Percentiles rank a stretch among this genome's conserved stretches.
These are phyloP conservation scores for Aporophyla lueneburgensis DNA, from an alignment of 2,888 invertebrate genomes.

Conservation along the genomic window DNA sequence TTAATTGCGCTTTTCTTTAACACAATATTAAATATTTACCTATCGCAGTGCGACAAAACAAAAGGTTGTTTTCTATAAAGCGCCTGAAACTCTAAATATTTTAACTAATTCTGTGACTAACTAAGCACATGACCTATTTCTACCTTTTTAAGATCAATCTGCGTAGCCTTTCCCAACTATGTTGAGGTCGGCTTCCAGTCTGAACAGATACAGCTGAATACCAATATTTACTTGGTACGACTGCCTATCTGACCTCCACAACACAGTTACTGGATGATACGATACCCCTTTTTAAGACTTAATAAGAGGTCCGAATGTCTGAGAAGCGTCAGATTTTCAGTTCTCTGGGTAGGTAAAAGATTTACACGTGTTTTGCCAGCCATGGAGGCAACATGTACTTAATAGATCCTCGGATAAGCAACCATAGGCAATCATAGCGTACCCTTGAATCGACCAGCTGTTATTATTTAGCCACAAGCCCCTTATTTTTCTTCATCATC, in stretches of 20 bases:
- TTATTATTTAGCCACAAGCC: too few relatives aligned
- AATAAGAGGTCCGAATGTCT: fast-evolving
- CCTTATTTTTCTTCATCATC: too few relatives aligned
- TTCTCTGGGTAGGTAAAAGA: background rate
- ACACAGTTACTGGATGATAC: background rate
- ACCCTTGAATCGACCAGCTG: too few relatives aligned
- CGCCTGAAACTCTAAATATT: background rate
- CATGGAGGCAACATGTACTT: too few relatives aligned
- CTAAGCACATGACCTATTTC: background rate
- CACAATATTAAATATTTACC: slow-evolving; percentile 12
- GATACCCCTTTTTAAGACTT: background rate
- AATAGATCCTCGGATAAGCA: too few relatives aligned
- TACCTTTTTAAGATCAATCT: background rate
- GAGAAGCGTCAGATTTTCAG: too few relatives aligned
- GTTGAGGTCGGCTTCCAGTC: background rate
- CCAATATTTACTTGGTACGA: background rate
- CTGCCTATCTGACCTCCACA: background rate
- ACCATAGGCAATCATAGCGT: too few relatives aligned
- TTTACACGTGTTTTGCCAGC: background rate
- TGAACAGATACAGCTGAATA: background rate
- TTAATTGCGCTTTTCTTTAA: background rate
- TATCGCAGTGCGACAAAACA: background rate
- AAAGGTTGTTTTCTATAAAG: background rate
- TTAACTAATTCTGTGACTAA: background rate
- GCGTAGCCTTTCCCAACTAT: background rate